Evolutionary conservation across 2,797 vertebrate genomes (phyloP), one percentile per base, ranked within the genome.

Genomic region (Hyperoplus lanceolatus): DNA sequence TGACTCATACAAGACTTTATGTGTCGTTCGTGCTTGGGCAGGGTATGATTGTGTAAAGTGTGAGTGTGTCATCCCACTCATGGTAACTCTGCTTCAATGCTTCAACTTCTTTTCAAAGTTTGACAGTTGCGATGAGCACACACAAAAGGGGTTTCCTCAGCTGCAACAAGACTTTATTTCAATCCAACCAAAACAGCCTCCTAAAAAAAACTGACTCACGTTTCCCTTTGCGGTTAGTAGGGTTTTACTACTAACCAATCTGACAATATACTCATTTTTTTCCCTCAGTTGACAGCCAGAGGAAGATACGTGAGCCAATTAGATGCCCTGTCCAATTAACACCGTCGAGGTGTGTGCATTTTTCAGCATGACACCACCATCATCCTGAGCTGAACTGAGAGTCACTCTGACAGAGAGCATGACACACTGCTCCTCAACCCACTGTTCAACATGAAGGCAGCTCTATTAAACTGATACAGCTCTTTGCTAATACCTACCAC

Each of bases 251-350:
- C 41, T 41, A 15, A 46, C 8, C 6, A 29, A 46, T 59, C 16
- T 18, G 36, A 36, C 2, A 6, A 78, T 53, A 3, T 29, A 29
- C 29, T 29, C 0, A 2, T 29, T 29, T 29, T 29, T 29, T 29
- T 29, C 29, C 29, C 29, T 29, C 29, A 85, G 82, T 79, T 91
- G 94, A 93, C 93, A 95, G 90, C 88, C 87, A 66, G 82, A 82
- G 84, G 73, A 90, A 87, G 79, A 93, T 86, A 90, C 80, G 88
- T 86, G 83, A 94, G 89, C 90, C 90, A 93, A 93, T 90, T 90
- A 92, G 89, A 91, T 92, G 94, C 90, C 91, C 87, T 74, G 90
- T 94, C 94, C 93, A 95, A 94, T 95, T 95, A 95, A 94, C 93
- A 94, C 91, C 29, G 41, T 53, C 15, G 86, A 92, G 91, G 89